These are phyloP conservation scores for Xestoiulus laeticollis DNA, from an alignment of 2,888 invertebrate genomes.

Conservation along the genomic window DNA sequence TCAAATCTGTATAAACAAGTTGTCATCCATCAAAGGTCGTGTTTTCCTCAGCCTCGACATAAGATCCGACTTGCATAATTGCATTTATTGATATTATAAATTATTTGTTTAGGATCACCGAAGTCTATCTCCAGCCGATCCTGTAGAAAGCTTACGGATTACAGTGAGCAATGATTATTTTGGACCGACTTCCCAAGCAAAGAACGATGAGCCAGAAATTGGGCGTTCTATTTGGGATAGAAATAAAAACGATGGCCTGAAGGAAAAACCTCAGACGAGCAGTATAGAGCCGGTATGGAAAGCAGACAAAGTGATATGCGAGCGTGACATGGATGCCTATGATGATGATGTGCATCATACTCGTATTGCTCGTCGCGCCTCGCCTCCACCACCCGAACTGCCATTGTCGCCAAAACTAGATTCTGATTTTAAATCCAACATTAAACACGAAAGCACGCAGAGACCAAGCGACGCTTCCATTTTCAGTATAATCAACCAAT, in stretches of 20 bases:
- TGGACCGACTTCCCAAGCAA: background rate
- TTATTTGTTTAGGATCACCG: background rate
- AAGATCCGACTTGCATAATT: no score
- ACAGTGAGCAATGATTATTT: background rate
- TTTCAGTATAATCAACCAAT: background rate
- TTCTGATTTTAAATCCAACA: background rate
- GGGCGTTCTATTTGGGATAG: background rate
- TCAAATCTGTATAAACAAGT: no score
- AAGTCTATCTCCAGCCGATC: background rate
- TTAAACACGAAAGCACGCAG: background rate
- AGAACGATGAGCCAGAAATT: background rate
- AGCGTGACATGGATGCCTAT: constrained; percentile 47
- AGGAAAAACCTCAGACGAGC: background rate
- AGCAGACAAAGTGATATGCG: constrained; percentile 20
- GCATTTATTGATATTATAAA: background rate
- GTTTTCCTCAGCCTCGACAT: no score
- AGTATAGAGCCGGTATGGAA: constrained; percentile 45
- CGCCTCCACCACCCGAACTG: background rate
- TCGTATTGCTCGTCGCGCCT: background rate
- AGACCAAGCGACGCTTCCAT: background rate
- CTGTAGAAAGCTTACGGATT: background rate
- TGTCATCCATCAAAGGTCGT: no score
- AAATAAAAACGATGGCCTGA: background rate
- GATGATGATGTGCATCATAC: constrained; percentile 34
- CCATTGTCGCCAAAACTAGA: background rate